Evolutionary conservation across 2,113 vertebrate genomes (phyloP).

Genomic region (Pavo muticus): DNA sequence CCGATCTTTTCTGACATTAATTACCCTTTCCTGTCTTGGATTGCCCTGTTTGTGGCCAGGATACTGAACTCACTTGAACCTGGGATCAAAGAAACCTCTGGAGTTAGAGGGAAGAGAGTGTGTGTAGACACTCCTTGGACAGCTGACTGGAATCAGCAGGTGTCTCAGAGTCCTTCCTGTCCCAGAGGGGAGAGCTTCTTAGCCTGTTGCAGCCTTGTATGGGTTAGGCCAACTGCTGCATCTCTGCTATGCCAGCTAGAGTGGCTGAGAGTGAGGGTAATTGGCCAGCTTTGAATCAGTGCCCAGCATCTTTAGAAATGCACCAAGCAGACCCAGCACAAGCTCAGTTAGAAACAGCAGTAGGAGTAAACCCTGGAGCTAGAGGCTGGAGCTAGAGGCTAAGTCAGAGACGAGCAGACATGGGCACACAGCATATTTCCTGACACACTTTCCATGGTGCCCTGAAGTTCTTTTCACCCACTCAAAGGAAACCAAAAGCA

Average conservation of each 20-base stretch:
- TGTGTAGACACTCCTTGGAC: slow-evolving; percentile 21
- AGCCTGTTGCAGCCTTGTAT: slow-evolving; percentile 19
- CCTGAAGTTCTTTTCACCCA: not conserved
- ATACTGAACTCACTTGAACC: slow-evolving; percentile 31
- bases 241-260: slow-evolving; percentile 35
- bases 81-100: slow-evolving; percentile 23
- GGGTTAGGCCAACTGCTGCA: not conserved
- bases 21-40: slow-evolving; percentile 60
- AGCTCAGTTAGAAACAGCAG: not conserved
- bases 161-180: slow-evolving; percentile 41
- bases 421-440: not conserved
- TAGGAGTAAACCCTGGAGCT: not conserved
- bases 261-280: not conserved
- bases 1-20: slow-evolving; percentile 70
- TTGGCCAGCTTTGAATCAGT: not conserved
- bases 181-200: not conserved
- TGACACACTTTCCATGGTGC: not conserved
- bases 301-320: not conserved
- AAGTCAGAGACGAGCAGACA: not conserved
- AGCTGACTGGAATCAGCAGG: slow-evolving; percentile 46
- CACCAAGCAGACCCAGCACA: not conserved
- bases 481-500: not conserved
- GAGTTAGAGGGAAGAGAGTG: slow-evolving; percentile 19
- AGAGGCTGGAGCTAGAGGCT: not conserved
- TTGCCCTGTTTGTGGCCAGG: slow-evolving; percentile 57